Percentiles rank a stretch among this genome's conserved stretches.
Evolutionary conservation across 2,888 invertebrate genomes (phyloP).

Genomic region (Nudaria mundana): DNA sequence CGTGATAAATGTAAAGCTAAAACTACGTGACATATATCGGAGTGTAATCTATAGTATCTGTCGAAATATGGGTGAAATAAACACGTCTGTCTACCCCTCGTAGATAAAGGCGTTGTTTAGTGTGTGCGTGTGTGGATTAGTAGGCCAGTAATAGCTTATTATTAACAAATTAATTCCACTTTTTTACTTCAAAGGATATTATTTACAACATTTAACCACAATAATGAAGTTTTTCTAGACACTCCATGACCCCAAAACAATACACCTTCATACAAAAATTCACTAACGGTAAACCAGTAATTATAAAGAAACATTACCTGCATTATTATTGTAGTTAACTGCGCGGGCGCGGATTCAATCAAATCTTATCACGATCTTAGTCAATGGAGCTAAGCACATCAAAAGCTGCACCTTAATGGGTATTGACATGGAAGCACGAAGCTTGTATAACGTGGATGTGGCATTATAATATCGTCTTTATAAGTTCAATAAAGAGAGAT

Average conservation of each 20-base stretch:
- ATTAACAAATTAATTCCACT: too few relatives aligned
- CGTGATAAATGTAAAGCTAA: too few relatives aligned
- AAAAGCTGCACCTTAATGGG: constrained; percentile 34
- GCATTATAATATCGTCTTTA: constrained; percentile 1
- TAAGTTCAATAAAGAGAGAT: too few relatives aligned
- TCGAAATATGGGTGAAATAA: too few relatives aligned
- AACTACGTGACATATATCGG: too few relatives aligned
- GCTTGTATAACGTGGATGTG: constrained; percentile 9
- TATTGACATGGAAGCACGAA: constrained; percentile 11
- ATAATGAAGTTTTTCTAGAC: background rate
- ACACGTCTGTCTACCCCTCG: too few relatives aligned
- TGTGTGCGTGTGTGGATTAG: too few relatives aligned
- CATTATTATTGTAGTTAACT: constrained; percentile 8
- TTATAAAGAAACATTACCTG: constrained; percentile 23
- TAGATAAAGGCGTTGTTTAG: too few relatives aligned
- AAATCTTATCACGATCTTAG: constrained; percentile 30
- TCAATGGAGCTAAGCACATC: constrained; percentile 29
- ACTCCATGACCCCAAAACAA: constrained; percentile 1
- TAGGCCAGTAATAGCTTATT: too few relatives aligned
- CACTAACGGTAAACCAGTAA: constrained; percentile 16
- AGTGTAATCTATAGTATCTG: too few relatives aligned
- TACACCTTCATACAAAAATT: background rate
- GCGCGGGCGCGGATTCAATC: constrained; percentile 27
- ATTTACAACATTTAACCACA: too few relatives aligned
- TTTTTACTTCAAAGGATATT: too few relatives aligned